phyloP scores from a whole-genome alignment of 2,797 vertebrate genomes.

The Sparidentex hasta region DNA sequence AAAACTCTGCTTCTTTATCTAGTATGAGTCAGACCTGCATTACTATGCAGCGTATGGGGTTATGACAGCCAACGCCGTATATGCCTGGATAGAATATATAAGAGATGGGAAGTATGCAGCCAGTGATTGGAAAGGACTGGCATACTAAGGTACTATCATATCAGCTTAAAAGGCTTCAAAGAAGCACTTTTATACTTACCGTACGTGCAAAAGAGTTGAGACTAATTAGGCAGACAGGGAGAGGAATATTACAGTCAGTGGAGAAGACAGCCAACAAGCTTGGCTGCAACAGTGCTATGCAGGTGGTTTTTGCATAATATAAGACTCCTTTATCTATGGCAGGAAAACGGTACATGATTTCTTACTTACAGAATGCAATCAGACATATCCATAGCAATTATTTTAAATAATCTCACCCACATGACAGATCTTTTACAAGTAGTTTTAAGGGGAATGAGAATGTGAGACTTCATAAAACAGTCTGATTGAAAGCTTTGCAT shows the following conservation, averaged over 20 bases:
- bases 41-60: slow-evolving; percentile 30
- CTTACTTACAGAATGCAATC: slow-evolving; percentile 6
- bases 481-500: background rate
- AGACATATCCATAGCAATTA: slow-evolving; percentile 10
- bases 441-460: background rate
- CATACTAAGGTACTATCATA: slow-evolving; percentile 35
- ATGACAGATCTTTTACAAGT: background rate
- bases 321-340: slow-evolving; percentile 3
- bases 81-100: slow-evolving; percentile 40
- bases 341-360: slow-evolving; percentile 3
- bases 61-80: slow-evolving; percentile 20
- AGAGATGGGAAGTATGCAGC: slow-evolving; percentile 25
- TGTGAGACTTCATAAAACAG: background rate
- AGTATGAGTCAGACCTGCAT: slow-evolving; percentile 43
- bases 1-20: slow-evolving; percentile 11
- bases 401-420: background rate
- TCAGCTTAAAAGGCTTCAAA: slow-evolving; percentile 56
- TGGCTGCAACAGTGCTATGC: slow-evolving; percentile 20
- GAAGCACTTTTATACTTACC: slow-evolving; percentile 28
- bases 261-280: slow-evolving; percentile 21
- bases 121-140: slow-evolving; percentile 44
- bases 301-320: slow-evolving; percentile 29
- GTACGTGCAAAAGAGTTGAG: slow-evolving; percentile 34
- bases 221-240: slow-evolving; percentile 47
- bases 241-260: slow-evolving; percentile 23